phyloP scores from a whole-genome alignment of 30 jellyfish, hydroid and myxozoan genomes.

The Pseudorhiza aurosa region DNA sequence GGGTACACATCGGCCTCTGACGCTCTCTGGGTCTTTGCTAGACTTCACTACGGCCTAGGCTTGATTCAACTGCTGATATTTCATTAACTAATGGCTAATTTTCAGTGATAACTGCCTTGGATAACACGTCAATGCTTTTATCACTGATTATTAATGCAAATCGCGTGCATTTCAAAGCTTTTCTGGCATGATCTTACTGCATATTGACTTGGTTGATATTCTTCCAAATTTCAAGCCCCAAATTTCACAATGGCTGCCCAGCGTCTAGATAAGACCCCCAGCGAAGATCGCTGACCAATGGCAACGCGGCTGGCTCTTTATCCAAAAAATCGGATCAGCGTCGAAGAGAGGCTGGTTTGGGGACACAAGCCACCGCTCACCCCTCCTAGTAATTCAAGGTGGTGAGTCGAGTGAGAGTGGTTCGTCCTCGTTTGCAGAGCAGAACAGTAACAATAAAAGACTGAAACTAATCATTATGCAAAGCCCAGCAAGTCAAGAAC shows the following conservation, averaged over 20 bases:
- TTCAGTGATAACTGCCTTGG: neutral
- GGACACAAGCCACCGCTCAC: too few species aligned
- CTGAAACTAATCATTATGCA: too few species aligned
- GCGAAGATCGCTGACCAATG: constrained; percentile 82
- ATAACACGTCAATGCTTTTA: neutral
- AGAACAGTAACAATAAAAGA: too few species aligned
- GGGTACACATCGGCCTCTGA: neutral
- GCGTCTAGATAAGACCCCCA: constrained; percentile 72
- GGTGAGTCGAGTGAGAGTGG: too few species aligned
- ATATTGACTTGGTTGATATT: constrained; percentile 27
- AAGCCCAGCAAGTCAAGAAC: too few species aligned
- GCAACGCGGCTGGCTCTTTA: constrained; percentile 57
- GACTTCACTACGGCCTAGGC: constrained; percentile 2
- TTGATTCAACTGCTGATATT: neutral
- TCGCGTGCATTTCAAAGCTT: constrained; percentile 11
- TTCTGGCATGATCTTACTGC: constrained; percentile 19
- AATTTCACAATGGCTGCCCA: constrained; percentile 88
- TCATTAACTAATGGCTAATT: neutral
- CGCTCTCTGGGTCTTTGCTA: too few species aligned
- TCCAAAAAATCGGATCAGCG: constrained; percentile 12
- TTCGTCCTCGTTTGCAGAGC: too few species aligned
- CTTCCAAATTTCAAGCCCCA: constrained; percentile 49
- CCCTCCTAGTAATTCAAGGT: too few species aligned
- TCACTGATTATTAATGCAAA: neutral
- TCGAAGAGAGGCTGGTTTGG: neutral